Conservation (phyloP, 2,797 vertebrate genomes). For the Picus viridis region DNA sequence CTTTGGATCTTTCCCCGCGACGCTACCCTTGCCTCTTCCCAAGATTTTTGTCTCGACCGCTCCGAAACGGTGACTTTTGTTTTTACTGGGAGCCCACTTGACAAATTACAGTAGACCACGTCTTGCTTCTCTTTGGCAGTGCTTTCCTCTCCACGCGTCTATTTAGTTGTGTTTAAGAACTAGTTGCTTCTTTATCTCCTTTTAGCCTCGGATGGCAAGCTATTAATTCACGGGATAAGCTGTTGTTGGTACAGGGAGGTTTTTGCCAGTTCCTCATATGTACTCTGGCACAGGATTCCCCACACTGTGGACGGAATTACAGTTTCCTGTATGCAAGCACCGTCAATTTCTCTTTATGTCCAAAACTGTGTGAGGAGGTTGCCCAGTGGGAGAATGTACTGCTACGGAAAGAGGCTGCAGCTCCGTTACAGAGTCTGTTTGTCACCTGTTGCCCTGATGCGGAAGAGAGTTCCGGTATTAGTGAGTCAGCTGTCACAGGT, state of each 20-base stretch:
- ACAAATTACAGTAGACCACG: neutral
- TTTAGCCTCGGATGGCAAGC: slow-evolving; percentile 48
- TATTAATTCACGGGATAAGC: slow-evolving; percentile 35
- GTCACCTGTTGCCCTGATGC: neutral
- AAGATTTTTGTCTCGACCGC: no score
- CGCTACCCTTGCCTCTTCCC: no score
- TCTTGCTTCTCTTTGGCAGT: slow-evolving; percentile 6
- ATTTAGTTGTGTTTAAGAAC: slow-evolving; percentile 3
- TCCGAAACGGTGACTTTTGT: neutral
- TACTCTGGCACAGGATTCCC: neutral
- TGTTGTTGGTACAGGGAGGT: neutral
- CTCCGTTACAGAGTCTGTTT: neutral
- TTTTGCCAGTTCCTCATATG: neutral
- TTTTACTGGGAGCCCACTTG: neutral
- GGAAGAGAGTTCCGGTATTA: neutral
- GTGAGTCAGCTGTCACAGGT: neutral
- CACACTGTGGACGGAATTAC: neutral
- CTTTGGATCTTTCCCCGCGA: no score
- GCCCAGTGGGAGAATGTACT: neutral
- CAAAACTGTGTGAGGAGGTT: neutral
- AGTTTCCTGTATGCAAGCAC: neutral
- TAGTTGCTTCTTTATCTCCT: slow-evolving; percentile 37
- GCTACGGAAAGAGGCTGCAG: neutral
- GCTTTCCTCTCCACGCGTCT: neutral
- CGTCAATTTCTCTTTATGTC: neutral